Conservation (phyloP, 64 coral and sea anemone genomes). For the Trachythela sp. region DNA sequence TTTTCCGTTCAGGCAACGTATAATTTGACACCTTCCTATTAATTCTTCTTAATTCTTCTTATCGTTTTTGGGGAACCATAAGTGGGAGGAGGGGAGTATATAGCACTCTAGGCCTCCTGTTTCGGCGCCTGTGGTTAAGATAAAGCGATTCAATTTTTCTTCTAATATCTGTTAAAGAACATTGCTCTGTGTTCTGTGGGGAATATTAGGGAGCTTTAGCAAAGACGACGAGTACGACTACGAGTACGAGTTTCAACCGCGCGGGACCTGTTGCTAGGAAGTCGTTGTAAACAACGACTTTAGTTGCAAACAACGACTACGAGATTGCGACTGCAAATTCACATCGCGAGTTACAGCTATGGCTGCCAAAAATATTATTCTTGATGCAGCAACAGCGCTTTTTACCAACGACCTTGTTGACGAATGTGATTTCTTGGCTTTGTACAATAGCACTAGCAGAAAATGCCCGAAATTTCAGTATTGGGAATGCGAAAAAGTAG, state of each 20-base stretch:
- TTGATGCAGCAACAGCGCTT: not conserved
- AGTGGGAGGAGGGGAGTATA: too few species aligned
- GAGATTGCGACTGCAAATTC: not conserved
- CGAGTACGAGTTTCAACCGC: not conserved
- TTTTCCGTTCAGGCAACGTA: too few species aligned
- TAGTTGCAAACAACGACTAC: not conserved
- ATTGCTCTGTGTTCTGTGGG: too few species aligned
- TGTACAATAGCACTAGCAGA: not conserved
- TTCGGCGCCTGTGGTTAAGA: too few species aligned
- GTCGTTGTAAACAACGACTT: not conserved
- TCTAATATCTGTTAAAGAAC: too few species aligned
- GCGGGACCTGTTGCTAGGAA: not conserved
- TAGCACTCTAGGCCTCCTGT: too few species aligned
- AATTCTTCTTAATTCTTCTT: too few species aligned
- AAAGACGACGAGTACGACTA: not conserved
- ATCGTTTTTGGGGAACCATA: too few species aligned
- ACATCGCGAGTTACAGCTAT: too few species aligned
- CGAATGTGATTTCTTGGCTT: not conserved
- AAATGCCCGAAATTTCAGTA: not conserved
- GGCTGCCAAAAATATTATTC: not conserved
- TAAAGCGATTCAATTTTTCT: too few species aligned
- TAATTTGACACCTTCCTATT: too few species aligned
- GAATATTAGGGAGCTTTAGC: too few species aligned
- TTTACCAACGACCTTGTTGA: not conserved
- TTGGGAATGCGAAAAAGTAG: not conserved